Evolutionary conservation across 2,797 vertebrate species (phyloP).

Genomic region (Ataeniobius toweri): DNA sequence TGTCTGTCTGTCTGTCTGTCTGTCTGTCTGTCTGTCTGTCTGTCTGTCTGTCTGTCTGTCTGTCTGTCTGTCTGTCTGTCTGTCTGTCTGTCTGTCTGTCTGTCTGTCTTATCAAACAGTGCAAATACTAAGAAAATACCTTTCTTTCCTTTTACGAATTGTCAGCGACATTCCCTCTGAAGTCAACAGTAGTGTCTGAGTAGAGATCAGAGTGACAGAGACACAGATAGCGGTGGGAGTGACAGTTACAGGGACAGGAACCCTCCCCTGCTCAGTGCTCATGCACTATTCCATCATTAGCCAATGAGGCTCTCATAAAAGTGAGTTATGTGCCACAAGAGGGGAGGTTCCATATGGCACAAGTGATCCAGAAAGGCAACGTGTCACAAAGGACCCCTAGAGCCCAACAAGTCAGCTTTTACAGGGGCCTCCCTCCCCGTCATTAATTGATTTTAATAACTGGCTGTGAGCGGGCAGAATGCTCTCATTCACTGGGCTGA

Average conservation of each 20-base stretch:
- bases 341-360: constrained; percentile 82
- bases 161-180: constrained; percentile 40
- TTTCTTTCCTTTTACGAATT: constrained; percentile 36
- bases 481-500: constrained; percentile 77
- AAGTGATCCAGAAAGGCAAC: constrained; percentile 81
- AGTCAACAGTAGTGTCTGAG: constrained; percentile 41
- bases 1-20: constrained; percentile 20
- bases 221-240: constrained; percentile 58
- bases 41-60: constrained; percentile 42
- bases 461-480: constrained; percentile 76
- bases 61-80: constrained; percentile 34
- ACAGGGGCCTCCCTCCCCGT: constrained; percentile 72
- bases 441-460: constrained; percentile 85
- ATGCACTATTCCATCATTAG: constrained; percentile 78
- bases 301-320: constrained; percentile 81
- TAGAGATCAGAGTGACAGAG: constrained; percentile 58
- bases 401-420: constrained; percentile 79
- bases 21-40: constrained; percentile 34
- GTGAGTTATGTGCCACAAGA: constrained; percentile 78
- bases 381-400: constrained; percentile 77
- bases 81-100: constrained; percentile 37
- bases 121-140: constrained; percentile 23
- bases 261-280: constrained; percentile 67
- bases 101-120: constrained; percentile 50
- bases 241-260: constrained; percentile 66